These are phyloP conservation scores for Brotula barbata DNA, from an alignment of 2,797 vertebrate genomes.

Conservation along the genomic window DNA sequence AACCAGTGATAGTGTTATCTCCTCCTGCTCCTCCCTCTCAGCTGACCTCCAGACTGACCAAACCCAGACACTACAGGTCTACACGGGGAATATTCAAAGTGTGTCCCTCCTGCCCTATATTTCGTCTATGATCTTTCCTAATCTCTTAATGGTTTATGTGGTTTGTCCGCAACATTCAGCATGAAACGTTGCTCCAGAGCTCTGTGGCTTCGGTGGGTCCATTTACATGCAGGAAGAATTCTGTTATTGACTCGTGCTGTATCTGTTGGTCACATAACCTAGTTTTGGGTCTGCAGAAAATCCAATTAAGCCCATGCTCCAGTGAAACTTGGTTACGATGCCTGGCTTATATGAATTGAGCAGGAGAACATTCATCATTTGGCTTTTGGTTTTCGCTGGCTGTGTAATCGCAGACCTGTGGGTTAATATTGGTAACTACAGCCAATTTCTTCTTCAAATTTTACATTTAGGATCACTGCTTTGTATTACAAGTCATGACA, in stretches of 20 bases:
- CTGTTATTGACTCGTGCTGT: slow-evolving; percentile 1
- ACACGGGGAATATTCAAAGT: slow-evolving; percentile 41
- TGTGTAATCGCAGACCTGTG: slow-evolving; percentile 14
- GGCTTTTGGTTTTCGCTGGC: slow-evolving; percentile 1
- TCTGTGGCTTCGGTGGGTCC: slow-evolving; percentile 11
- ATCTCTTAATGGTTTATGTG: slow-evolving; percentile 30
- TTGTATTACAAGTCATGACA: not conserved
- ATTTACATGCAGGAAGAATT: slow-evolving; percentile 15
- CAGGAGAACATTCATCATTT: slow-evolving; percentile 15
- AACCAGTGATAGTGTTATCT: slow-evolving; percentile 68
- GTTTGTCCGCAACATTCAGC: slow-evolving; percentile 9
- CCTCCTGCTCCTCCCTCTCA: slow-evolving; percentile 40
- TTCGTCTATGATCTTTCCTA: slow-evolving; percentile 32
- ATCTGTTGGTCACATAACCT: slow-evolving; percentile 6
- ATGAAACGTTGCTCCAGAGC: slow-evolving; percentile 24
- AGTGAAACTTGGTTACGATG: not conserved
- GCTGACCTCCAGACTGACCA: slow-evolving; percentile 56
- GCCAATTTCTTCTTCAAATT: slow-evolving; percentile 8
- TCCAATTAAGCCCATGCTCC: slow-evolving; percentile 5
- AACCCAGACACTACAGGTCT: slow-evolving; percentile 31
- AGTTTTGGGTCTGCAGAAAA: slow-evolving; percentile 23
- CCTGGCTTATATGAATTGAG: not conserved
- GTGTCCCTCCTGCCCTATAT: not conserved
- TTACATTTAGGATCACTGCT: not conserved
- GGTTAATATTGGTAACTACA: slow-evolving; percentile 17